A percentile compares a stretch with the other conserved stretches of the same genome.
These are phyloP conservation scores for Montipora capricornis DNA, from an alignment of 64 coral and sea anemone genomes.

Conservation along the genomic window DNA sequence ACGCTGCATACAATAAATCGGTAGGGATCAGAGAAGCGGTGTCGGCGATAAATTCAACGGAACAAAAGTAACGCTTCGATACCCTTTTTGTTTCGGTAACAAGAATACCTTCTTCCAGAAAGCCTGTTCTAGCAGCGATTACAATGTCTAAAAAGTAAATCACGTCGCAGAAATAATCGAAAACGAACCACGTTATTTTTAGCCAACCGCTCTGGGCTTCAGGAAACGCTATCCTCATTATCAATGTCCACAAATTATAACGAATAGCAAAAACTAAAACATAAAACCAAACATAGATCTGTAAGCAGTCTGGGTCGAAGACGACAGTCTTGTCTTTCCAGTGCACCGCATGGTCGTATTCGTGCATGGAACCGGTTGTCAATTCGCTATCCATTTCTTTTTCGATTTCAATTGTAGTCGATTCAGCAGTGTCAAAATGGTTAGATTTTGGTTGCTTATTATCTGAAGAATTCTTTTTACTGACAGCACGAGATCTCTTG, in stretches of 20 bases:
- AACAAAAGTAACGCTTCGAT: conserved; percentile 64
- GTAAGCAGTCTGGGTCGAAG: conserved; percentile 85
- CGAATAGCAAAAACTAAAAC: conserved; percentile 90
- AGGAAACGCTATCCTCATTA: conserved; percentile 86
- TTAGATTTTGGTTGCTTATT: not conserved
- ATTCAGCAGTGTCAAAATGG: not conserved
- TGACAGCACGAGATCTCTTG: not conserved
- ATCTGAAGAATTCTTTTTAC: conserved; percentile 41
- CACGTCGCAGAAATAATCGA: conserved; percentile 90
- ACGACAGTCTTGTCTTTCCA: conserved; percentile 66
- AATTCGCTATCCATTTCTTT: conserved; percentile 73
- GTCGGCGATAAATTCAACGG: conserved; percentile 75
- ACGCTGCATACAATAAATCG: conserved; percentile 78
- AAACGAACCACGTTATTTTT: conserved; percentile 71
- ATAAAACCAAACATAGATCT: conserved; percentile 90
- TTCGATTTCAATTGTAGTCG: conserved; percentile 52
- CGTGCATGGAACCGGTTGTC: conserved; percentile 28
- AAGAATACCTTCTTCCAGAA: conserved; percentile 91
- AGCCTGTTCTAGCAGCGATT: conserved; percentile 81
- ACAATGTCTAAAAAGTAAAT: conserved; percentile 86
- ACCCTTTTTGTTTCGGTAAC: conserved; percentile 67
- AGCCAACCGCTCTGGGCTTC: conserved; percentile 73
- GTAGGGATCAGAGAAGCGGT: conserved; percentile 81
- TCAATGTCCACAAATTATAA: conserved; percentile 97
- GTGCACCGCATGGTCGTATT: conserved; percentile 24